phyloP scores from a whole-genome alignment of 2,888 invertebrate genomes.

The Tuberolachnus salignus region DNA sequence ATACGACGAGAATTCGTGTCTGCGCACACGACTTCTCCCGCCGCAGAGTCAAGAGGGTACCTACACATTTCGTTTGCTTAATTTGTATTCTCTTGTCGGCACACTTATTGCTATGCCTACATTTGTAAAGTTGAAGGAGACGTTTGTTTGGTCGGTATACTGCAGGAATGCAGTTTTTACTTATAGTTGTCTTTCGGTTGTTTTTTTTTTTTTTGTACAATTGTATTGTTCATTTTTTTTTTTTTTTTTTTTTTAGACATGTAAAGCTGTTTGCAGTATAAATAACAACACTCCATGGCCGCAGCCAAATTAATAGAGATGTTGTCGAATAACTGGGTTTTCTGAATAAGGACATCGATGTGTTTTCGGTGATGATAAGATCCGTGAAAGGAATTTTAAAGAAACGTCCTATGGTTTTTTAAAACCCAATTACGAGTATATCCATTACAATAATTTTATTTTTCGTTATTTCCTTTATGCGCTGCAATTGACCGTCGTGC shows the following conservation, averaged over 20 bases:
- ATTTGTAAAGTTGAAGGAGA: slow-evolving; percentile 29
- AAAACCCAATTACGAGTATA: slow-evolving; percentile 46
- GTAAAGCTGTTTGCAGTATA: slow-evolving; percentile 30
- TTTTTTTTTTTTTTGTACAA: slow-evolving; percentile 21
- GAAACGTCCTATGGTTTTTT: slow-evolving; percentile 10
- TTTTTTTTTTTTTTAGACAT: background rate
- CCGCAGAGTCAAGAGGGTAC: background rate
- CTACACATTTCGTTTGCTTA: slow-evolving; percentile 31
- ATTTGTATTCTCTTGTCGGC: slow-evolving; percentile 55
- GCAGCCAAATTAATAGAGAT: slow-evolving; percentile 45
- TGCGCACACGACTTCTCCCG: slow-evolving; percentile 19
- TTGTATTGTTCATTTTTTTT: slow-evolving; percentile 38
- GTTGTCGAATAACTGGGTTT: slow-evolving; percentile 53
- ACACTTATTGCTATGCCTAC: slow-evolving; percentile 49
- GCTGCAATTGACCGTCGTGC: no score
- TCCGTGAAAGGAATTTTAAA: slow-evolving; percentile 38
- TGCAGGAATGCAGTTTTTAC: slow-evolving; percentile 48
- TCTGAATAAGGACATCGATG: slow-evolving; percentile 35
- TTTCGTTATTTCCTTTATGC: background rate
- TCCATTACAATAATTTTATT: background rate
- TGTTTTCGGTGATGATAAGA: slow-evolving; percentile 50
- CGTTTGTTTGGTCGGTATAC: slow-evolving; percentile 29
- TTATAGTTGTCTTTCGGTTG: slow-evolving; percentile 27
- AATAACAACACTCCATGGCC: slow-evolving; percentile 35
- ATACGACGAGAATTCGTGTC: background rate